These are phyloP conservation scores for Ptychobarbus kaznakovi DNA, from an alignment of 2,797 vertebrate species.

Conservation along the genomic window DNA sequence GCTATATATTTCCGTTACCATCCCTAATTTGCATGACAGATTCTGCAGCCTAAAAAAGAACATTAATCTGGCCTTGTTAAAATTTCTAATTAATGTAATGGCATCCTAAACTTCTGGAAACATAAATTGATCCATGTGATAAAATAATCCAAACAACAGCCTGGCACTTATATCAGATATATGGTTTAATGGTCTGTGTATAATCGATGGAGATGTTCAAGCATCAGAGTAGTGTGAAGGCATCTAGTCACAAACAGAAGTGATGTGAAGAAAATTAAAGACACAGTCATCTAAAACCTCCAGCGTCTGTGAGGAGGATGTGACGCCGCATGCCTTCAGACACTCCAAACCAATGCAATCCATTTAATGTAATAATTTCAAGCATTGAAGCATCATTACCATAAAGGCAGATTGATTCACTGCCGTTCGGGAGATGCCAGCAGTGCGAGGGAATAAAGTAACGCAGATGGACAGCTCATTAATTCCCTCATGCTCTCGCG, in stretches of 20 bases:
- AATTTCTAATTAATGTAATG: conserved; percentile 11
- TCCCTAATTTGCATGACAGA: background rate
- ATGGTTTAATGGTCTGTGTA: conserved; percentile 44
- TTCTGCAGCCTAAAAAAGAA: background rate
- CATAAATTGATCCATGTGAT: conserved; percentile 28
- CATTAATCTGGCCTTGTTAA: background rate
- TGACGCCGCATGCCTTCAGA: conserved; percentile 39
- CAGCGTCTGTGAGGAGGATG: conserved; percentile 22
- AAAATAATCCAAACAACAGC: conserved; percentile 31
- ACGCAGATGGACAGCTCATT: conserved; percentile 79
- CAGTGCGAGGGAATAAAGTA: conserved; percentile 76
- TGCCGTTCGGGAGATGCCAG: conserved; percentile 68
- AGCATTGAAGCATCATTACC: conserved; percentile 72
- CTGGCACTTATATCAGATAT: conserved; percentile 16
- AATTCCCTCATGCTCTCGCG: conserved; percentile 70
- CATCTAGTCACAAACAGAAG: conserved; percentile 49
- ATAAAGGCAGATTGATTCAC: conserved; percentile 78
- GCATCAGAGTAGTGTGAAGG: conserved; percentile 25
- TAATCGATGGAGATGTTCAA: conserved; percentile 42
- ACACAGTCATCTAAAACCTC: conserved; percentile 51
- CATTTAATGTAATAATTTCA: conserved; percentile 75
- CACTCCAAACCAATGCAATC: conserved; percentile 69
- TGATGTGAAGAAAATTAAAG: conserved; percentile 44
- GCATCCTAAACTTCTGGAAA: conserved; percentile 6
- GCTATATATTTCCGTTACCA: background rate